A percentile compares a stretch with the other conserved stretches of the same genome.
These are phyloP conservation scores for Gymnogyps californianus DNA, from an alignment of 2,113 vertebrate species.

Conservation along the genomic window DNA sequence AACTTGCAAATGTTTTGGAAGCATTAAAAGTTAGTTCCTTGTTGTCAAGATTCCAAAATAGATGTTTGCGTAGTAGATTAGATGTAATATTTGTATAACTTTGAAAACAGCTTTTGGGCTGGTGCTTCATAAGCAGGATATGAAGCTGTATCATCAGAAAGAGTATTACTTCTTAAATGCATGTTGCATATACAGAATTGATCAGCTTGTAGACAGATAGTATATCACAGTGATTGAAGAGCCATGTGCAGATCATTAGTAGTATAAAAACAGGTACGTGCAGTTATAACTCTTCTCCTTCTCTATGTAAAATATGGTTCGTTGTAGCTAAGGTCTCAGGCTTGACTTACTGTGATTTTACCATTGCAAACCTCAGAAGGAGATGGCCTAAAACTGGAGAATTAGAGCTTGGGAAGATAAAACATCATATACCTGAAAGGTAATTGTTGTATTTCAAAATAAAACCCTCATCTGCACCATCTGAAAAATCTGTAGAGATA, in stretches of 20 bases:
- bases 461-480: neutral
- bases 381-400: neutral
- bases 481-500: neutral
- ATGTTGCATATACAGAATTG: neutral
- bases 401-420: neutral
- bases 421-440: neutral
- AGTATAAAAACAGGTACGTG: neutral
- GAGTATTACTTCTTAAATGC: neutral
- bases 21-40: conserved; percentile 28
- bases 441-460: neutral
- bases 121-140: neutral
- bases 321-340: neutral
- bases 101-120: neutral
- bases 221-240: neutral
- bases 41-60: conserved; percentile 15
- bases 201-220: neutral
- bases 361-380: neutral
- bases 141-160: neutral
- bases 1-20: conserved; percentile 21
- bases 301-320: neutral
- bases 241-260: neutral
- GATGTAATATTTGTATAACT: neutral
- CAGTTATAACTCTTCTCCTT: neutral
- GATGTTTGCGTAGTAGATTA: neutral
- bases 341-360: neutral